These are phyloP conservation scores for Pemphigus obesinymphae DNA, from an alignment of 1,140 invertebrate species.

Conservation along the genomic window DNA sequence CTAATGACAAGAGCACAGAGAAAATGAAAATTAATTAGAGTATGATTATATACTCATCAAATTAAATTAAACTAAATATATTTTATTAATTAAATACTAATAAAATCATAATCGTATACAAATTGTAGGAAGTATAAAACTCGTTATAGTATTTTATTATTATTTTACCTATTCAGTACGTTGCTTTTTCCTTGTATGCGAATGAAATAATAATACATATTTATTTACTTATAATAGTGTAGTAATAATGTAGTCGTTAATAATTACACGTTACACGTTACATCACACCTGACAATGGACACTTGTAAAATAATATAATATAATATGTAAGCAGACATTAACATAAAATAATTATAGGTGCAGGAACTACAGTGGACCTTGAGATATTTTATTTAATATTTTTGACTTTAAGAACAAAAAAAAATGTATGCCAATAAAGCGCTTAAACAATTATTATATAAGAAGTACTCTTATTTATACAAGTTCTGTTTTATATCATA, in stretches of 20 bases:
- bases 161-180: neutral
- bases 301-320: neutral
- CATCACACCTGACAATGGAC: neutral
- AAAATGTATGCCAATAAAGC: neutral
- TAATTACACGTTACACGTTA: neutral
- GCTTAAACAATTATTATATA: neutral
- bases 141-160: neutral
- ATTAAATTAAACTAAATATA: neutral
- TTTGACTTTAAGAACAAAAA: neutral
- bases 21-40: neutral
- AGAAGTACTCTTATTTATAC: neutral
- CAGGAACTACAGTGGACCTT: neutral
- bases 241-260: neutral
- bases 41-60: neutral
- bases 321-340: neutral
- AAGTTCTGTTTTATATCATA: neutral
- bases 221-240: neutral
- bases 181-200: neutral
- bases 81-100: neutral
- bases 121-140: neutral
- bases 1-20: neutral
- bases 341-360: neutral
- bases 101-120: neutral
- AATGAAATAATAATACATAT: slow-evolving; percentile 13
- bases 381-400: neutral